These are phyloP conservation scores for Bombyx huttoni DNA, from an alignment of 2,888 invertebrate genomes.

Conservation along the genomic window DNA sequence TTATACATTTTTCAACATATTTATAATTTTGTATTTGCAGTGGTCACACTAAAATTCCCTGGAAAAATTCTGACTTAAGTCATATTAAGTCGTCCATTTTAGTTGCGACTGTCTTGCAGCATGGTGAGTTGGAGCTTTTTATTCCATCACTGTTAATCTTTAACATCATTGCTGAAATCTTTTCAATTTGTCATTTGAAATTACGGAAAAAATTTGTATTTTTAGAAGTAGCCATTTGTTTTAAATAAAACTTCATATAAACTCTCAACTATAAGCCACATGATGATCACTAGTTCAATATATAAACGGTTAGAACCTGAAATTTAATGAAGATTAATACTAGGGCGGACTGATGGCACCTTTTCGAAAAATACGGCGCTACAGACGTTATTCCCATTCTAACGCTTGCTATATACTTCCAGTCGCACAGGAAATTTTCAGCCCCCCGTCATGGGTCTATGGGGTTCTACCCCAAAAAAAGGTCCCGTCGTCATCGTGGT, in stretches of 20 bases:
- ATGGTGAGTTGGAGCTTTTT: constrained; percentile 34
- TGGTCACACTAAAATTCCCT: too few relatives aligned
- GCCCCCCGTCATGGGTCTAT: constrained; percentile 99
- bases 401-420: constrained; percentile 27
- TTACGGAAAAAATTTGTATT: too few relatives aligned
- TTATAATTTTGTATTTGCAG: too few relatives aligned
- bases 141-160: background rate
- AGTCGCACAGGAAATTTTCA: constrained; percentile 99
- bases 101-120: constrained; percentile 43
- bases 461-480: constrained; percentile 99
- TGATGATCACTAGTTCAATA: constrained; percentile 76
- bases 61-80: background rate
- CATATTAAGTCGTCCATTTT: constrained; percentile 48
- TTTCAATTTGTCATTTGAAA: too few relatives aligned
- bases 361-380: background rate
- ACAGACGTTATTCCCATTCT: background rate
- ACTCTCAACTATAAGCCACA: constrained; percentile 15
- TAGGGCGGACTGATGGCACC: constrained; percentile 81
- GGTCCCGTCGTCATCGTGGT: constrained; percentile 95
- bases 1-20: too few relatives aligned
- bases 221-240: too few relatives aligned
- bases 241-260: too few relatives aligned
- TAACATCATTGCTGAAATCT: background rate
- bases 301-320: constrained; percentile 80
- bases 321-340: constrained; percentile 76